Percentiles rank a stretch among this genome's conserved stretches.
phyloP scores from a whole-genome alignment of 2,888 invertebrate species.

The Ernsta delagoae region DNA sequence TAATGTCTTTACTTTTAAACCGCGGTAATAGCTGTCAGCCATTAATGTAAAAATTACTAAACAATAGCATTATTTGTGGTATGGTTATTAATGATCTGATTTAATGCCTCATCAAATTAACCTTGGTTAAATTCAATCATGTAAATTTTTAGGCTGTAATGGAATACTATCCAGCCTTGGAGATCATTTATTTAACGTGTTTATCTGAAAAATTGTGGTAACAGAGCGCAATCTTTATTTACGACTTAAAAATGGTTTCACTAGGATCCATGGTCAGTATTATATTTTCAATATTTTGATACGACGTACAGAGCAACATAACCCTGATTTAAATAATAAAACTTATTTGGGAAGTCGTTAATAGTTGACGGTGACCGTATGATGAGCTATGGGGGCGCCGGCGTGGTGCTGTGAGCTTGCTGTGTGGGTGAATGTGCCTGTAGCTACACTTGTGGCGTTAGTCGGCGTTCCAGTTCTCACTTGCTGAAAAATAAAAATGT shows the following conservation, averaged over 20 bases:
- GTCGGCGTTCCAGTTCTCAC: constrained; percentile 56
- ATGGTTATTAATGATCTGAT: too few relatives aligned
- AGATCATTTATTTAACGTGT: too few relatives aligned
- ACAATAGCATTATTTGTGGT: too few relatives aligned
- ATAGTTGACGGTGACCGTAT: constrained; percentile 80
- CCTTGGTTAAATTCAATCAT: too few relatives aligned
- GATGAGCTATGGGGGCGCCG: constrained; percentile 65
- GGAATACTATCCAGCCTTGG: too few relatives aligned
- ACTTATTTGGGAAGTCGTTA: constrained; percentile 52
- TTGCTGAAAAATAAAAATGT: constrained; percentile 52
- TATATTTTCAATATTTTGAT: neutral
- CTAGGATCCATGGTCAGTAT: too few relatives aligned
- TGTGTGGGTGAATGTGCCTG: constrained; percentile 61
- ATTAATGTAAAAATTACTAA: too few relatives aligned
- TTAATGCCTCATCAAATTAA: too few relatives aligned
- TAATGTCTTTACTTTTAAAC: too few relatives aligned
- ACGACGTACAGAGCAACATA: neutral
- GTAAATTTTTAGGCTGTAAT: too few relatives aligned
- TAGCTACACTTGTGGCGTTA: constrained; percentile 47
- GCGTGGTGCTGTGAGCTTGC: constrained; percentile 61
- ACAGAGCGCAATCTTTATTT: neutral
- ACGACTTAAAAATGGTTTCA: neutral
- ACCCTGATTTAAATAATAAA: neutral
- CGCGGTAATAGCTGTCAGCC: too few relatives aligned
- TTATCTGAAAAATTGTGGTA: neutral